A percentile compares a stretch with the other conserved stretches of the same genome.
phyloP scores from a whole-genome alignment of 2,797 vertebrate species.

The Micromesistius poutassou region DNA sequence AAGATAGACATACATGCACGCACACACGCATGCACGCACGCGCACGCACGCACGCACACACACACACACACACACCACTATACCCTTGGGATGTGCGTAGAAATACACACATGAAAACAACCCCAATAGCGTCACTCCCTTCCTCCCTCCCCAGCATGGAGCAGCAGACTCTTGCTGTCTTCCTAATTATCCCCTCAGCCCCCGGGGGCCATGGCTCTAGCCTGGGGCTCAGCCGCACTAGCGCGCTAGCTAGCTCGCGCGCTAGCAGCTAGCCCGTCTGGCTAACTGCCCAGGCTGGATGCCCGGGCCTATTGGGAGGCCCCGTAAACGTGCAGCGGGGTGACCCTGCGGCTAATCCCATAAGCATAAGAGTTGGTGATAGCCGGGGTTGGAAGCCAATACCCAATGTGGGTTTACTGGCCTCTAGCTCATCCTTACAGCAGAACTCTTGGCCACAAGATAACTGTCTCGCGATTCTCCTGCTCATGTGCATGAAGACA shows the following conservation, averaged over 20 bases:
- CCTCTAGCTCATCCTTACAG: conserved; percentile 34
- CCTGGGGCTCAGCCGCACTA: conserved; percentile 27
- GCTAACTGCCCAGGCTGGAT: conserved; percentile 25
- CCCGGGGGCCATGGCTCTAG: conserved; percentile 22
- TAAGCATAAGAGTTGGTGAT: neutral
- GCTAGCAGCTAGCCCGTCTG: conserved; percentile 13
- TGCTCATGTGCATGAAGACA: conserved; percentile 23
- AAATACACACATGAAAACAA: conserved; percentile 13
- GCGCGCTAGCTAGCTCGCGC: conserved; percentile 16
- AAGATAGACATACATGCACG: no score
- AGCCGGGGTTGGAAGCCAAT: no score
- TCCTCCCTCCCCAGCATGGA: conserved; percentile 42
- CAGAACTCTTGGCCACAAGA: conserved; percentile 37
- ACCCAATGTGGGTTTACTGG: conserved; percentile 19
- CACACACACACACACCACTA: conserved; percentile 4
- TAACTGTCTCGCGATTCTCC: conserved; percentile 33
- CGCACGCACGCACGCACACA: neutral
- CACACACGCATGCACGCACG: neutral
- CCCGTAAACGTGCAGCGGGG: conserved; percentile 43
- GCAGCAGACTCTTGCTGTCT: conserved; percentile 33
- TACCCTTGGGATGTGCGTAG: conserved; percentile 11
- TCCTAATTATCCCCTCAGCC: conserved; percentile 46
- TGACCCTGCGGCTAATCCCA: conserved; percentile 4
- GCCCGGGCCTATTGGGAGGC: conserved; percentile 31
- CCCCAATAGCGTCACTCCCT: conserved; percentile 29